phyloP scores from a whole-genome alignment of 92 coral and sea anemone genomes.

The Umimayanthus chanpuru region DNA sequence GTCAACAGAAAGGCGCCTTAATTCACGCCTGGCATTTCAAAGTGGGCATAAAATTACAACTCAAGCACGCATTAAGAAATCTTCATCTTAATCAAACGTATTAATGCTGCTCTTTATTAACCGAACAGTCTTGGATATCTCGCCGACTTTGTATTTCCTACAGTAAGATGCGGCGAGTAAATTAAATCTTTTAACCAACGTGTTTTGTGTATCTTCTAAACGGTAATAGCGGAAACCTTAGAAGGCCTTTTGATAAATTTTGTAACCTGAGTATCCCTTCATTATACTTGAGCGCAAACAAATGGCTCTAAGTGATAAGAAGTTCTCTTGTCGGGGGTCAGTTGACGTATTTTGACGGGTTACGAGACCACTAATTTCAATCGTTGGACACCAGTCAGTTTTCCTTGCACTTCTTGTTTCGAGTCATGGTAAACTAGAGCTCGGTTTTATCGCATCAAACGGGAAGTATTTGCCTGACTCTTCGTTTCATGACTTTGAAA shows the following conservation, averaged over 20 bases:
- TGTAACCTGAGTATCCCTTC: constrained; percentile 95
- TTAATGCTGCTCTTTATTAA: constrained; percentile 2
- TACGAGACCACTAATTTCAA: constrained; percentile 23
- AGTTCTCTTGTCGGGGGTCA: constrained; percentile 38
- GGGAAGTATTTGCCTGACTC: background rate
- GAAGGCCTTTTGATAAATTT: constrained; percentile 84
- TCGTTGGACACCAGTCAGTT: constrained; percentile 2
- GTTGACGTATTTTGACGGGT: constrained; percentile 39
- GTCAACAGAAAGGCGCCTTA: constrained; percentile 28
- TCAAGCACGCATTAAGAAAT: constrained; percentile 43
- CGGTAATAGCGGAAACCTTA: constrained; percentile 94
- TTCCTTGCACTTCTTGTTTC: background rate
- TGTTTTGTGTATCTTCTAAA: constrained; percentile 83
- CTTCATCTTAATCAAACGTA: constrained; percentile 16
- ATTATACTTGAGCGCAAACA: constrained; percentile 79
- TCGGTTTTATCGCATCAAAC: background rate
- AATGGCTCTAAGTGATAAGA: constrained; percentile 84
- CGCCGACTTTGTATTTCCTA: constrained; percentile 10
- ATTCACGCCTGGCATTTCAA: constrained; percentile 41
- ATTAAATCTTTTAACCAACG: constrained; percentile 82
- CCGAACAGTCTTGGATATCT: constrained; percentile 9
- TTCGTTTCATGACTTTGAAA: background rate
- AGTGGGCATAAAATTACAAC: constrained; percentile 45
- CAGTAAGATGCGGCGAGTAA: constrained; percentile 52
- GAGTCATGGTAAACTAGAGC: background rate